A percentile compares a stretch with the other conserved stretches of the same genome.
Conservation (phyloP, 2,888 invertebrate genomes). For the Phytoseiulus persimilis region DNA sequence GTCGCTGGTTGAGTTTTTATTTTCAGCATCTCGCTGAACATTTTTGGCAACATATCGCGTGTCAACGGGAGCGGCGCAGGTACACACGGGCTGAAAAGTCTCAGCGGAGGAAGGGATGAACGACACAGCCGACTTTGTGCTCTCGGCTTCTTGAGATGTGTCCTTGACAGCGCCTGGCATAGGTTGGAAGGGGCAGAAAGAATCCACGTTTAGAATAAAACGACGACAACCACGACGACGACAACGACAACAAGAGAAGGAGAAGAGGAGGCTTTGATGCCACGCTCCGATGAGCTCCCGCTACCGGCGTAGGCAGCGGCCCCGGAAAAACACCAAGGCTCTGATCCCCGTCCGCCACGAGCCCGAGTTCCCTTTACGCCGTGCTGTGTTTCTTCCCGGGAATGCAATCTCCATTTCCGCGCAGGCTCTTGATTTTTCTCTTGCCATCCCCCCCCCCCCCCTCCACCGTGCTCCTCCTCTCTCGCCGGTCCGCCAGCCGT, state of each 20-base stretch:
- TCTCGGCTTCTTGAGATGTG: neutral
- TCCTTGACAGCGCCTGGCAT: neutral
- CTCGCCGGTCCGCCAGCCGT: too few relatives aligned
- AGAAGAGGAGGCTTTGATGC: neutral
- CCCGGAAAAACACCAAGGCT: neutral
- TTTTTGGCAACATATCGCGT: slow-evolving; percentile 5
- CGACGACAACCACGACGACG: neutral
- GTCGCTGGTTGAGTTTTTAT: neutral
- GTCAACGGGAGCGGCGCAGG: neutral
- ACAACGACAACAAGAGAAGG: neutral
- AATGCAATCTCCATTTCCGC: neutral
- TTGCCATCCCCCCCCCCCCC: too few relatives aligned
- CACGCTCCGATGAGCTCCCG: neutral
- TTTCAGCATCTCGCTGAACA: neutral
- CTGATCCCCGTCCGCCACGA: neutral
- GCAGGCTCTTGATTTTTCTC: neutral
- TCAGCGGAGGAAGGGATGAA: neutral
- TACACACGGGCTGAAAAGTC: neutral
- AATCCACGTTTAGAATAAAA: neutral
- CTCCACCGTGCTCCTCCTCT: too few relatives aligned
- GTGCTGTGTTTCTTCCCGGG: neutral
- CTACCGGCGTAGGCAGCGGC: neutral
- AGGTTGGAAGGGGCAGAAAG: neutral
- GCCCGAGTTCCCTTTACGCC: neutral
- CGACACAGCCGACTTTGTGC: neutral